phyloP scores from a whole-genome alignment of 2,797 vertebrate genomes.

The Anguilla megastoma region DNA sequence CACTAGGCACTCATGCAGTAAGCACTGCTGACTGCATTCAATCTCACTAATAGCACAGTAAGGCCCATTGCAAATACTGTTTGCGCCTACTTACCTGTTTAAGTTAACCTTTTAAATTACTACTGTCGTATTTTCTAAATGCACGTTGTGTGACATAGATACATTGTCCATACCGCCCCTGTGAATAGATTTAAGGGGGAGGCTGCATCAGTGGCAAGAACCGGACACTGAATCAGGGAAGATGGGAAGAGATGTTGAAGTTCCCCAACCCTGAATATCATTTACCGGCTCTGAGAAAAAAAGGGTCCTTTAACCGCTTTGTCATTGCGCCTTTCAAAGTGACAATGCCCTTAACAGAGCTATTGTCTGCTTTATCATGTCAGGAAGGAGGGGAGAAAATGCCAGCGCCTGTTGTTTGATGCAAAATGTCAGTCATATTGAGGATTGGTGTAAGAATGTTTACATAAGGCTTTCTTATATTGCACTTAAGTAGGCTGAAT shows the following conservation, averaged over 20 bases:
- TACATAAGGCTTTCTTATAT: conserved; percentile 48
- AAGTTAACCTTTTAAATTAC: conserved; percentile 3
- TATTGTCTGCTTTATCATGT: conserved; percentile 57
- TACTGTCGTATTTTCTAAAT: conserved; percentile 13
- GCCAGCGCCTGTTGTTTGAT: conserved; percentile 38
- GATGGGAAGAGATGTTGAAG: neutral
- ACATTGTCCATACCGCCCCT: neutral
- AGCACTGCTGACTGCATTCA: neutral
- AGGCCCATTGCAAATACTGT: neutral
- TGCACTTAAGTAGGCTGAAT: conserved; percentile 37
- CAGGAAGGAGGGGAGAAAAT: conserved; percentile 39
- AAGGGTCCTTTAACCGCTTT: conserved; percentile 52
- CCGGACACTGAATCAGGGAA: neutral
- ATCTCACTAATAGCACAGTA: conserved; percentile 2
- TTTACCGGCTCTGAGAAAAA: conserved; percentile 44
- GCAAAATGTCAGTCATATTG: conserved; percentile 38
- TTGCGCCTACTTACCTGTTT: neutral
- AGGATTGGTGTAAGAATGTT: conserved; percentile 50
- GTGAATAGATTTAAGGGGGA: neutral
- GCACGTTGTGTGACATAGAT: neutral
- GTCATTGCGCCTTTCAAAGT: conserved; percentile 49
- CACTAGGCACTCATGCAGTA: neutral
- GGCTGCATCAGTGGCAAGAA: neutral
- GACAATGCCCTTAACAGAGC: conserved; percentile 55
- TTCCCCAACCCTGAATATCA: conserved; percentile 55